phyloP scores from a whole-genome alignment of 2,888 invertebrate species.

The Harpalus rubripes region DNA sequence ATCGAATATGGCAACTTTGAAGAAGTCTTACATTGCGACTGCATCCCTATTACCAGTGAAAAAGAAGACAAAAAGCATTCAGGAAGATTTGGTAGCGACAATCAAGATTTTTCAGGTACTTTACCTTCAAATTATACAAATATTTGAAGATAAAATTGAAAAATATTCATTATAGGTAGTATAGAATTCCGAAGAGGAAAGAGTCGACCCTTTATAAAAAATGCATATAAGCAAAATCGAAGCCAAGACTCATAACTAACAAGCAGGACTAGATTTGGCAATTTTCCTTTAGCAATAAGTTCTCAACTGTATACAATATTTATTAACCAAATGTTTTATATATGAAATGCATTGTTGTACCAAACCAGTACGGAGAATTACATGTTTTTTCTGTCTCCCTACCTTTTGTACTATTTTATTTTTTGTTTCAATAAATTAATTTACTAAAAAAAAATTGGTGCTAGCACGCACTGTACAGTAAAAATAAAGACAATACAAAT shows the following conservation, averaged over 20 bases:
- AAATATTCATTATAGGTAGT: constrained; percentile 50
- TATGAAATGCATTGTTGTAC: constrained; percentile 64
- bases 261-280: constrained; percentile 54
- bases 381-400: background rate
- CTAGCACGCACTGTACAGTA: too few relatives aligned
- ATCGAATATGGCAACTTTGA: constrained; percentile 94
- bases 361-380: constrained; percentile 53
- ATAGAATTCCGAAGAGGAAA: constrained; percentile 62
- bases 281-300: constrained; percentile 64
- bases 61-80: constrained; percentile 50
- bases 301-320: constrained; percentile 63
- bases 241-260: constrained; percentile 62
- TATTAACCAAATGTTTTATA: constrained; percentile 65
- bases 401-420: background rate
- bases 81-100: constrained; percentile 22
- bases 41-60: constrained; percentile 82
- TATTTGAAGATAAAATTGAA: constrained; percentile 15
- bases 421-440: background rate
- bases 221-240: constrained; percentile 31
- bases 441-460: too few relatives aligned
- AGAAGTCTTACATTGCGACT: constrained; percentile 90
- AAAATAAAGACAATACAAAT: too few relatives aligned
- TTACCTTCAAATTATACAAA: background rate
- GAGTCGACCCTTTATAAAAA: constrained; percentile 52
- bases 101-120: constrained; percentile 61